phyloP scores from a whole-genome alignment of 2,888 invertebrate genomes.

The Endomychus coccineus region DNA sequence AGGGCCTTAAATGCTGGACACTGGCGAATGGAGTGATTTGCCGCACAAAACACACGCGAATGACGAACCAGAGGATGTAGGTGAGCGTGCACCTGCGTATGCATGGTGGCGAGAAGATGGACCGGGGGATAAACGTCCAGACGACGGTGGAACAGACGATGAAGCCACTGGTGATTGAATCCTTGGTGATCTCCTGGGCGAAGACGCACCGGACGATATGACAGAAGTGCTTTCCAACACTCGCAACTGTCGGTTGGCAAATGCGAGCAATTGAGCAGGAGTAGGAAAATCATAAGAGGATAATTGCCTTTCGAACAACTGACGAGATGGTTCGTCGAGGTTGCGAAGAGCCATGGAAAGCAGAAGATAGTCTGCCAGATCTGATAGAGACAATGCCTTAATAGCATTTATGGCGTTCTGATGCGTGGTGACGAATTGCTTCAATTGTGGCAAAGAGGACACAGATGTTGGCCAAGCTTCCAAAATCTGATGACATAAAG shows the following conservation, averaged over 20 bases:
- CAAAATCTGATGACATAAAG: not conserved
- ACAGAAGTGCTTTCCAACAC: not conserved
- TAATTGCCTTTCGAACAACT: slow-evolving; percentile 6
- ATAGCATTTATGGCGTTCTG: not conserved
- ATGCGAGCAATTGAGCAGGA: slow-evolving; percentile 1
- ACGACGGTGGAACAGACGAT: not conserved
- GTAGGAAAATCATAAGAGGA: slow-evolving; percentile 1
- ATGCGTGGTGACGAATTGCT: slow-evolving; percentile 2
- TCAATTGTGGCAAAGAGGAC: not conserved
- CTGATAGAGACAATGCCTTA: not conserved
- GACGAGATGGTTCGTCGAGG: slow-evolving; percentile 2
- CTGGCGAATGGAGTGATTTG: too few species aligned
- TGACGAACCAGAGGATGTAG: too few species aligned
- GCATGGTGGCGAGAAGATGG: not conserved
- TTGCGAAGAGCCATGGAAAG: slow-evolving; percentile 1
- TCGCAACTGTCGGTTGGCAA: not conserved
- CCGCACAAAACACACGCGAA: too few species aligned
- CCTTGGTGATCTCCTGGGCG: not conserved
- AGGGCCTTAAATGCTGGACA: too few species aligned
- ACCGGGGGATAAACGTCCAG: too few species aligned
- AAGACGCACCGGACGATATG: slow-evolving; percentile 1
- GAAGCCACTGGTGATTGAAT: not conserved
- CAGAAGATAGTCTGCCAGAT: not conserved
- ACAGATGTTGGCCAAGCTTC: not conserved
- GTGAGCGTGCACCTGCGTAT: too few species aligned